Conservation (phyloP, 2,888 invertebrate species). For the Cantharis lateralis region DNA sequence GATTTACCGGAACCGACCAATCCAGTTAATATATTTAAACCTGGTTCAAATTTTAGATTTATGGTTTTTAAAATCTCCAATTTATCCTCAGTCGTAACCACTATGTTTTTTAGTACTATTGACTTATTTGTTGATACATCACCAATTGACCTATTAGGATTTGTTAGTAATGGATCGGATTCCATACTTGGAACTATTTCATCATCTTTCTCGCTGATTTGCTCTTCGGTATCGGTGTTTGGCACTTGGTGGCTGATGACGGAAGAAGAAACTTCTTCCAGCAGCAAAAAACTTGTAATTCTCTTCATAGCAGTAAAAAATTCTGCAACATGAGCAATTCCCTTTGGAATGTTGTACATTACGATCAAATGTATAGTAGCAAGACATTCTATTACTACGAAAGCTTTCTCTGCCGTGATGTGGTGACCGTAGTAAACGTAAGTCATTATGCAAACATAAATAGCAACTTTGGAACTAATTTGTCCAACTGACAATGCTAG, state of each 20-base stretch:
- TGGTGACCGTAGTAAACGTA: slow-evolving; percentile 71
- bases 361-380: slow-evolving; percentile 83
- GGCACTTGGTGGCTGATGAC: background rate
- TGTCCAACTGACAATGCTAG: slow-evolving; percentile 43
- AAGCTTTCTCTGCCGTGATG: slow-evolving; percentile 82
- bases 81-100: slow-evolving; percentile 12
- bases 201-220: background rate
- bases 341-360: slow-evolving; percentile 88
- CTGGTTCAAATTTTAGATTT: slow-evolving; percentile 52
- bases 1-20: slow-evolving; percentile 70
- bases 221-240: background rate
- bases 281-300: slow-evolving; percentile 61
- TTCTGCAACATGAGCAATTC: slow-evolving; percentile 80
- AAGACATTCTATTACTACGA: slow-evolving; percentile 87
- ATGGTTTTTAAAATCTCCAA: slow-evolving; percentile 53
- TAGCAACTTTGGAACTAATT: slow-evolving; percentile 46
- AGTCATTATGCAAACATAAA: slow-evolving; percentile 53
- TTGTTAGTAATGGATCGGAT: background rate
- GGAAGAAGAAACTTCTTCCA: background rate
- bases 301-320: slow-evolving; percentile 74
- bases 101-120: background rate
- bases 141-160: background rate
- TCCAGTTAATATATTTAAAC: slow-evolving; percentile 63
- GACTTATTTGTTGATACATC: background rate
- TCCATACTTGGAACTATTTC: background rate